phyloP scores from a whole-genome alignment of 1,140 invertebrate genomes.

The Nasonia giraulti region DNA sequence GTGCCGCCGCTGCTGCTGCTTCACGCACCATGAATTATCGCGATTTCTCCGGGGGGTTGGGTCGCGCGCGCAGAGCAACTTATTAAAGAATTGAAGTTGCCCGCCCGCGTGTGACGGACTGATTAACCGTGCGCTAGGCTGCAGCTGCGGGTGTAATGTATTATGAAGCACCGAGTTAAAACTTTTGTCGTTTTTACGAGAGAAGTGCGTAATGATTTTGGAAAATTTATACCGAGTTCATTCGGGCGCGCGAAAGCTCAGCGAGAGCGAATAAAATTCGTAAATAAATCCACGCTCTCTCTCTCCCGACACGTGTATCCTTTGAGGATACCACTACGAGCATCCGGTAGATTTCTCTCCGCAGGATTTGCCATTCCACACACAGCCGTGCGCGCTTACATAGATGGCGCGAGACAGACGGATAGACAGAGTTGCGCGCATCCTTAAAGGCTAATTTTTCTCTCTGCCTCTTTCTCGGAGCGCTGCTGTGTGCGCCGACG shows the following conservation, averaged over 20 bases:
- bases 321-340: not conserved
- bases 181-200: not conserved
- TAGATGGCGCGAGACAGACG: not conserved
- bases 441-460: slow-evolving; percentile 57
- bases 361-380: slow-evolving; percentile 5
- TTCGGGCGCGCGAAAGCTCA: not conserved
- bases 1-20: not conserved
- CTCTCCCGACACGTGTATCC: not conserved
- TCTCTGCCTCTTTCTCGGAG: slow-evolving; percentile 1
- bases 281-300: not conserved
- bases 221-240: slow-evolving; percentile 37
- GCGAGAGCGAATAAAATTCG: not conserved
- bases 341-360: not conserved
- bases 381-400: not conserved
- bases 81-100: slow-evolving; percentile 25
- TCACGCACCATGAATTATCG: slow-evolving; percentile 55
- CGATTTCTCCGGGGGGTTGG: slow-evolving; percentile 12
- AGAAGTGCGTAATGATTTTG: not conserved
- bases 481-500: not conserved
- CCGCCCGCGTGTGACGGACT: not conserved
- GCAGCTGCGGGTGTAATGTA: not conserved
- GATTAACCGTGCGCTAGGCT: not conserved
- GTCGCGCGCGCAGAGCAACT: not conserved
- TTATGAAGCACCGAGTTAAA: not conserved
- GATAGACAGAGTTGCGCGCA: not conserved